Percentiles rank a stretch among this genome's conserved stretches.
These are phyloP conservation scores for Cuculus canorus DNA, from an alignment of 2,797 vertebrate species.

Conservation along the genomic window DNA sequence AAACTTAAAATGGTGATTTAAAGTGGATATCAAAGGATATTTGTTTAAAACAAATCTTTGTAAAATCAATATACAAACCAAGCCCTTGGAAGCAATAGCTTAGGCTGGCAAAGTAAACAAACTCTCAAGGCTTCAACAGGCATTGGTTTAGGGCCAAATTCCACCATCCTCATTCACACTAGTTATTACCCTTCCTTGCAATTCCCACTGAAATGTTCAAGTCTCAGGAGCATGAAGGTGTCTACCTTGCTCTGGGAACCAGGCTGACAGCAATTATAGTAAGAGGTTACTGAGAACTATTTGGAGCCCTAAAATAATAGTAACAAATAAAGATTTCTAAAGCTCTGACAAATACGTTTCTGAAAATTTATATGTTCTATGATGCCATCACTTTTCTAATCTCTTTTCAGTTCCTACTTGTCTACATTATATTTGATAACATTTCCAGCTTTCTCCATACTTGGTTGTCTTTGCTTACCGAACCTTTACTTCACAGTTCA, in stretches of 20 bases:
- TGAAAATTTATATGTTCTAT: neutral
- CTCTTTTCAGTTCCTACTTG: neutral
- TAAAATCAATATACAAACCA: neutral
- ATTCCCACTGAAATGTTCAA: neutral
- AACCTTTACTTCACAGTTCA: neutral
- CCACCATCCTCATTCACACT: neutral
- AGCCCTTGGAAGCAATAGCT: neutral
- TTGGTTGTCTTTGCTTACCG: neutral
- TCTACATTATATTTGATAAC: neutral
- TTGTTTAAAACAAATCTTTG: constrained; percentile 11
- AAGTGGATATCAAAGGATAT: neutral
- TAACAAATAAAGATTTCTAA: neutral
- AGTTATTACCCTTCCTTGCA: neutral
- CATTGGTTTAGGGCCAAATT: neutral
- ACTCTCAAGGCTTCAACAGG: neutral
- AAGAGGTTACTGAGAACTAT: neutral
- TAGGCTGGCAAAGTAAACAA: neutral
- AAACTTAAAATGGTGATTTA: neutral
- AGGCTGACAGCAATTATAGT: neutral
- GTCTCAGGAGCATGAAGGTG: neutral
- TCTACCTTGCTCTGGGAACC: neutral
- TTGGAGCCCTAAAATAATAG: neutral
- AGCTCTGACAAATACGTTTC: neutral
- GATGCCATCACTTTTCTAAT: neutral
- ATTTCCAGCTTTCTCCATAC: neutral